phyloP scores from a whole-genome alignment of 2,797 vertebrate species.

The Myiotriccus ornatus region DNA sequence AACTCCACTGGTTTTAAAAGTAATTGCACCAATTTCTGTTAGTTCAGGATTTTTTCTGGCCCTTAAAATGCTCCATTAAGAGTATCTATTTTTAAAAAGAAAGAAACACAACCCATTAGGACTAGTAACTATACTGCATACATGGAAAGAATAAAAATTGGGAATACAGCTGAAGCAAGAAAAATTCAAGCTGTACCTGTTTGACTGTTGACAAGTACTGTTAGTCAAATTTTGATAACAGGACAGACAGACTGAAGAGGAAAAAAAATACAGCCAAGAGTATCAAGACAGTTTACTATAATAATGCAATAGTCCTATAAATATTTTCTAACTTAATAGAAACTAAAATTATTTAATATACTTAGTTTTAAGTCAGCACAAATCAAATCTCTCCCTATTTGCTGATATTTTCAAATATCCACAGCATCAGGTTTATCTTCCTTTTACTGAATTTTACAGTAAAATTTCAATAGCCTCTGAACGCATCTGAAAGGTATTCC shows the following conservation, averaged over 20 bases:
- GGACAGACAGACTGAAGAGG: background rate
- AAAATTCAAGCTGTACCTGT: background rate
- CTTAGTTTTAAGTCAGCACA: background rate
- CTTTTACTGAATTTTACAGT: background rate
- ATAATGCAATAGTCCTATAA: background rate
- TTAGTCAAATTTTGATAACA: background rate
- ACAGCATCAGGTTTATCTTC: background rate
- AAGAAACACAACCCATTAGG: background rate
- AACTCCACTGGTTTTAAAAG: background rate
- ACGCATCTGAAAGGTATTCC: background rate
- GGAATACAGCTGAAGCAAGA: background rate
- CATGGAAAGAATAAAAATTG: background rate
- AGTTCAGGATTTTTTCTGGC: background rate
- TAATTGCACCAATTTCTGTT: background rate
- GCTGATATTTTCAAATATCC: background rate
- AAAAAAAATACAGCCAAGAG: background rate
- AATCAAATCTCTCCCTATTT: background rate
- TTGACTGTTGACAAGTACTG: background rate
- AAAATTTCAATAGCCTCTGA: background rate
- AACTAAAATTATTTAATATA: background rate
- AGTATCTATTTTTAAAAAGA: background rate
- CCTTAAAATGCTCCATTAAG: background rate
- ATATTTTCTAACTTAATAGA: background rate
- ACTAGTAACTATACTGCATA: fast-evolving
- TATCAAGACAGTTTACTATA: background rate